These are phyloP conservation scores for Brachypodius melanocephalos DNA, from an alignment of 2,113 vertebrate species.

Conservation along the genomic window DNA sequence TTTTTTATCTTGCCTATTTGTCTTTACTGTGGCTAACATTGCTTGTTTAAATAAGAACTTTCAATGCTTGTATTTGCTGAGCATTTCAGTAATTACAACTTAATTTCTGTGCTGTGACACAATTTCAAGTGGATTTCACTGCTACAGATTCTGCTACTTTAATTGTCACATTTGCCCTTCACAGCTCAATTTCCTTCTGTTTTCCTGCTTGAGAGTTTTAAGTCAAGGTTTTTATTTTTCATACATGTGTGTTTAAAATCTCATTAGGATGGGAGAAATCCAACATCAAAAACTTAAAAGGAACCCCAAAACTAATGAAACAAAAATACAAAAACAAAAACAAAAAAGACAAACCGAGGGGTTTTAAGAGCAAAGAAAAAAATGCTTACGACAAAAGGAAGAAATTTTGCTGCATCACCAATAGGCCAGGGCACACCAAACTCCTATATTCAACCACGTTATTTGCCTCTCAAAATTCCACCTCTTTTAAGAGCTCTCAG, in stretches of 20 bases:
- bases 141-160: not conserved
- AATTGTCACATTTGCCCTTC: not conserved
- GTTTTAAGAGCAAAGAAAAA: not conserved
- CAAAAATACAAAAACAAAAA: not conserved
- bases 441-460: not conserved
- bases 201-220: not conserved
- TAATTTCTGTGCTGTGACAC: not conserved
- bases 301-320: not conserved
- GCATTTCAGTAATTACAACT: not conserved
- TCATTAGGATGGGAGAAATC: not conserved
- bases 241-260: not conserved
- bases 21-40: not conserved
- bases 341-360: not conserved
- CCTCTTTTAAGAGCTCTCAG: not conserved
- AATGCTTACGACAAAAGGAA: not conserved
- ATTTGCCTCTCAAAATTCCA: not conserved
- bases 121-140: not conserved
- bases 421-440: not conserved
- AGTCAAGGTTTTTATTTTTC: not conserved
- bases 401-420: not conserved
- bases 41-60: not conserved
- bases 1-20: not conserved
- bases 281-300: not conserved
- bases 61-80: not conserved
- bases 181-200: not conserved